A percentile compares a stretch with the other conserved stretches of the same genome.
Evolutionary conservation across 2,113 vertebrate species (phyloP).

Genomic region (Mus pahari): DNA sequence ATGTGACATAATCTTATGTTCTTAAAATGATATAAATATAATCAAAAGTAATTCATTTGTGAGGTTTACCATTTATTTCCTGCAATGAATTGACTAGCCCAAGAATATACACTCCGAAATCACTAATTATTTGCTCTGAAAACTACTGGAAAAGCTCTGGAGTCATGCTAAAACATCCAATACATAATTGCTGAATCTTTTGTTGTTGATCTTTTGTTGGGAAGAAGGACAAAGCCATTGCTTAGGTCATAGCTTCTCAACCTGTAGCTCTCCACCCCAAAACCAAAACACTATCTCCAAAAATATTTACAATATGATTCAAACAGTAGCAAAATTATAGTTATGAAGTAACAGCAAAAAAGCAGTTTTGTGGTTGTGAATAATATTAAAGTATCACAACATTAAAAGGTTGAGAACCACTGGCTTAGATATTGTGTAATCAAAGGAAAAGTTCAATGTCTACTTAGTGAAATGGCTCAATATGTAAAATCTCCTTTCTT

Average conservation of each 20-base stretch:
- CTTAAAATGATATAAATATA: not conserved
- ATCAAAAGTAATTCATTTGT: not conserved
- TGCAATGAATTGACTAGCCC: not conserved
- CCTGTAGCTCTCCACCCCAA: too few species aligned
- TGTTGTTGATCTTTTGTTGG: too few species aligned
- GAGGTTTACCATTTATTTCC: not conserved
- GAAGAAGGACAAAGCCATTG: not conserved
- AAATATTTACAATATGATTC: not conserved
- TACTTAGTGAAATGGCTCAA: not conserved
- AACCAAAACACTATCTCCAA: not conserved
- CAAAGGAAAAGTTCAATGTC: not conserved
- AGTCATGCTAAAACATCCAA: not conserved
- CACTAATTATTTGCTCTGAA: not conserved
- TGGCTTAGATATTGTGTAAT: not conserved
- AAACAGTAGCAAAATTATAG: not conserved
- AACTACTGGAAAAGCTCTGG: rapidly evolving
- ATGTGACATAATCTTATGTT: not conserved
- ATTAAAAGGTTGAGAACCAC: not conserved
- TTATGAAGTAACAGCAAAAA: not conserved
- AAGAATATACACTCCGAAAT: not conserved
- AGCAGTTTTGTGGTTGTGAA: not conserved
- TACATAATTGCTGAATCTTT: too few species aligned
- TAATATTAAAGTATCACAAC: not conserved
- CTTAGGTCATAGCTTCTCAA: not conserved
- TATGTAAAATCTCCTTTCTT: not conserved